phyloP scores from a whole-genome alignment of 2,113 vertebrate genomes.

The Chionomys nivalis region DNA sequence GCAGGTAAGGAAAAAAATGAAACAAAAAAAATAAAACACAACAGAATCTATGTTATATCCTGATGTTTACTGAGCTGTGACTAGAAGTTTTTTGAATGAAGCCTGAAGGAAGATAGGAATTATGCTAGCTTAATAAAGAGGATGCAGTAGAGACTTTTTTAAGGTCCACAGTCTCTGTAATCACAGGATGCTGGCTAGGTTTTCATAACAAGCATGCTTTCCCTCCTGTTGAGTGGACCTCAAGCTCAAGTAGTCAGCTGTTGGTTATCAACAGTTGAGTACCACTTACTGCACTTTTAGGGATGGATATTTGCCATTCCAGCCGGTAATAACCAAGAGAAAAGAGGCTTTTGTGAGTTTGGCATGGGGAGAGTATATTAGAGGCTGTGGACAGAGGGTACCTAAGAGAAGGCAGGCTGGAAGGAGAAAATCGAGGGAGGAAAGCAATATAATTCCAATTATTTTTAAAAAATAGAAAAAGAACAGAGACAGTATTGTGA shows the following conservation, averaged over 20 bases:
- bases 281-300: no score
- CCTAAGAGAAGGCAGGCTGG: background rate
- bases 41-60: background rate
- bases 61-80: background rate
- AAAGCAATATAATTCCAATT: background rate
- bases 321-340: background rate
- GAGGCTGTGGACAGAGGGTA: no score
- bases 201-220: background rate
- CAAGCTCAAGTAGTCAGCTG: background rate
- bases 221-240: background rate
- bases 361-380: background rate
- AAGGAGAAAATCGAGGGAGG: background rate
- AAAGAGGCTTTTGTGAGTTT: background rate
- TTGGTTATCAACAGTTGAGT: background rate
- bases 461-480: background rate
- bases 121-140: background rate
- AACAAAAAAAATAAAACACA: background rate
- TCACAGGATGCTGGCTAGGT: background rate
- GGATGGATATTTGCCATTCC: background rate
- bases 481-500: background rate
- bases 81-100: background rate
- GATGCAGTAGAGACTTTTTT: background rate
- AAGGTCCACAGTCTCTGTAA: background rate
- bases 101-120: background rate
- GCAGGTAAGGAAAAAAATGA: background rate